Evolutionary conservation across 1,140 invertebrate genomes (phyloP), one percentile per base, ranked within the genome.

Genomic region (Drosophila bocki): DNA sequence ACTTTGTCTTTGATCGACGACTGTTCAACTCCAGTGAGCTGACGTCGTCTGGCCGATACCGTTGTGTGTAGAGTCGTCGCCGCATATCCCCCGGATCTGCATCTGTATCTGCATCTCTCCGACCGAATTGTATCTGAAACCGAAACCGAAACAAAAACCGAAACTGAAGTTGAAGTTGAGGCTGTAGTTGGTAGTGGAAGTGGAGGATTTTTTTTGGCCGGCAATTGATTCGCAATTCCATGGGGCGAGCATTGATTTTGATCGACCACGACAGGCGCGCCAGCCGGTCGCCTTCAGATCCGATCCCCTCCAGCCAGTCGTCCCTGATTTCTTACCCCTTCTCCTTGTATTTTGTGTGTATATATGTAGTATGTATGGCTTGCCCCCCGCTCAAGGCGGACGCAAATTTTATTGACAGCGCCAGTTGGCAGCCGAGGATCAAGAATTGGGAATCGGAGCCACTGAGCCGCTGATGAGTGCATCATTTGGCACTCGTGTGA

Each of bases 331-430:
- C 4, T 22, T 3, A 8, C 19, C n/a, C 42, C n/a, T 17, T 58
- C 7, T 17, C 17, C 1, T 19, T 11, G 53, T 6, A 39, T 54
- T 54, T 54, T 39, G 5, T 54, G 3, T 53, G 15, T 32, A 19
- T 53, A 5, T 35, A 13, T 12, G 3, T n/a, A 29, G 32, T 35
- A 22, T 26, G 29, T 22, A 3, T n/a, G 26, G 8, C 7, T 4
- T 13, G 26, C 1, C 8, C 42, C 12, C 35, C 35, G 45, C 42
- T 41, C 26, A 15, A 17, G 41, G 54, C 41, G 83, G 80, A 87
- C 84, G 85, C 85, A 88, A 88, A 88, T 88, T 88, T 81, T 88
- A 88, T 88, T 88, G 85, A 88, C 85, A 88, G 85, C 75, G 75
- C 74, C 78, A 72, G 85, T 90, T 88, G 85, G 78, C 81, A 82